A percentile compares a stretch with the other conserved stretches of the same genome.
These are phyloP conservation scores for Balanococcus diminutus DNA, from an alignment of 2,888 invertebrate species.

Conservation along the genomic window DNA sequence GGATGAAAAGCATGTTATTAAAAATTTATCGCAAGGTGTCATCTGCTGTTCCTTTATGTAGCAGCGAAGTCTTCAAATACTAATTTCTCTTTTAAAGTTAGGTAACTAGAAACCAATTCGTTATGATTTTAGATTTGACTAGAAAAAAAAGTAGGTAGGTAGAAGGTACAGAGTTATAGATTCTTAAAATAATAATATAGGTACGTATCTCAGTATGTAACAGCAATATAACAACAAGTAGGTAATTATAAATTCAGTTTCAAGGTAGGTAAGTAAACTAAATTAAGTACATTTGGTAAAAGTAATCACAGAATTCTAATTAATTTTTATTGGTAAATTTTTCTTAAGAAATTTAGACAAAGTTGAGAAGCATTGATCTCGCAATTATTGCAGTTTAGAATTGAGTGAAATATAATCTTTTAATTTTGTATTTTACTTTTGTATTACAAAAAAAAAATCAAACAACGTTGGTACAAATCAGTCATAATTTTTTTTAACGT, in stretches of 20 bases:
- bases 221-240: not conserved
- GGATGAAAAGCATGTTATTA: not conserved
- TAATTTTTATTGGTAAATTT: not conserved
- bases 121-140: not conserved
- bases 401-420: not conserved
- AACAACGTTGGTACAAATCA: not conserved
- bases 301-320: conserved; percentile 1
- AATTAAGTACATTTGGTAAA: not conserved
- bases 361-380: too few species aligned
- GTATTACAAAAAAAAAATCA: not conserved
- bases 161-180: not conserved
- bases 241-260: not conserved
- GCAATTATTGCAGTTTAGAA: too few species aligned
- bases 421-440: not conserved
- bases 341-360: too few species aligned
- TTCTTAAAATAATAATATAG: not conserved
- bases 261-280: not conserved
- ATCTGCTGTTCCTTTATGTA: not conserved
- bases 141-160: not conserved
- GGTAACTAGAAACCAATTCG: not conserved
- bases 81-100: not conserved
- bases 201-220: not conserved
- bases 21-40: too few species aligned
- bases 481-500: not conserved
- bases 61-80: not conserved